Evolutionary conservation across 1,140 invertebrate genomes (phyloP), one percentile per base, ranked within the genome.

Genomic region (Conopomorpha cramerella): DNA sequence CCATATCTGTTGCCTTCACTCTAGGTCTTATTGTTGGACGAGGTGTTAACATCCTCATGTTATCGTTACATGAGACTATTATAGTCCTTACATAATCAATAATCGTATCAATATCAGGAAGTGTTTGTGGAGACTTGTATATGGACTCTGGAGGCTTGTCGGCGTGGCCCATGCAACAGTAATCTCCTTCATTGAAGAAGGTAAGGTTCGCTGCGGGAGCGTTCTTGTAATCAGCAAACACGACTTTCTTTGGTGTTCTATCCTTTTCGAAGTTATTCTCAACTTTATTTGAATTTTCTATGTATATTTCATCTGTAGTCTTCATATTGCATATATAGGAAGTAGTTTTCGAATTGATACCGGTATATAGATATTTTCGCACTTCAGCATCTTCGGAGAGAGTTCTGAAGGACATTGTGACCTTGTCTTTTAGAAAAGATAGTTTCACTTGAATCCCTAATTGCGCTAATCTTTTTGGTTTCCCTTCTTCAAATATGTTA

Each of bases 1-100:
- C 67, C 29, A 76, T 63, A 36, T 76, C 71, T 8, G 67, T 71
- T 4, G 71, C 67, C 51, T 63, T 64, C 0, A 67, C 30, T 49
- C 60, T 59, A 3, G 65, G 67, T 30, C 34, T 51, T 41, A 72
- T 61, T 6, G 58, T 60, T n/a, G 67, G 58, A 17, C 51, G 56
- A n/a, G 67, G 67, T 31, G 66, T 76, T 38, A 76, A 36, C 71
- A 68, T 72, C 42, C 71, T 55, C 71, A 76, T 65, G 32, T 76
- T 68, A 41, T 76, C 66, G 45, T 76, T 71, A 44, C 71, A 76
- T n/a, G 71, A 76, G 7, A 62, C 47, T 14, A 76, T 68, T 8
- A 68, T 71, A 38, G 68, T 72, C 18, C 62, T 51, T 3, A 76
- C 52, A 36, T 76, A 76, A 35, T 76, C 71, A 30, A 68, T 45